phyloP scores from a whole-genome alignment of 2,888 invertebrate species.

The Anagyrus pseudococci region DNA sequence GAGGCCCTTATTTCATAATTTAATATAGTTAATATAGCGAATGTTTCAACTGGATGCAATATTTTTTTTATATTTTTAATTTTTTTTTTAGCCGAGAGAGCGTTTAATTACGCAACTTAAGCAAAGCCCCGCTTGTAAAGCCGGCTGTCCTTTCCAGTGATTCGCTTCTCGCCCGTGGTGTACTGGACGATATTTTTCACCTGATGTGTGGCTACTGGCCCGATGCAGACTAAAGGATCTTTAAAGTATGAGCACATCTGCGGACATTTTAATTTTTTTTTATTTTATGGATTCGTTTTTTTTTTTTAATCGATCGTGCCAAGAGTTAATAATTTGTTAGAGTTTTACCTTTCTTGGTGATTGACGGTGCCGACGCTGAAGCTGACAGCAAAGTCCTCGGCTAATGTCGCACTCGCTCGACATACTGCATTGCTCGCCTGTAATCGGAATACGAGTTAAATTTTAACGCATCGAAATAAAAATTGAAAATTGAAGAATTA shows the following conservation, averaged over 20 bases:
- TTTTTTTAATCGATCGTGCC: too few relatives aligned
- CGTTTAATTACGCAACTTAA: conserved; percentile 19
- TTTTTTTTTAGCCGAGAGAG: too few relatives aligned
- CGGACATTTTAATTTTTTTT: conserved; percentile 32
- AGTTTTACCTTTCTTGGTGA: conserved; percentile 77
- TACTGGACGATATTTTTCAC: conserved; percentile 75
- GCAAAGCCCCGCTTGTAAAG: conserved; percentile 50
- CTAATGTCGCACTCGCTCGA: conserved; percentile 87
- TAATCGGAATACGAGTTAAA: background rate
- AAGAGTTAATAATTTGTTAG: too few relatives aligned
- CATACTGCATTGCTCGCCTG: conserved; percentile 80
- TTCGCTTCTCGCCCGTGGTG: conserved; percentile 82
- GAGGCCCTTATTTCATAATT: too few relatives aligned
- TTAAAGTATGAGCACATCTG: conserved; percentile 92
- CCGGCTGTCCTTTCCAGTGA: conserved; percentile 66
- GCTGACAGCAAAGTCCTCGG: conserved; percentile 85
- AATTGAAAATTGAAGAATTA: conserved; percentile 1
- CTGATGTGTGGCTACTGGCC: conserved; percentile 82
- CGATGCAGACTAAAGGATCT: conserved; percentile 86
- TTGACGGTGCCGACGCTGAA: conserved; percentile 85
- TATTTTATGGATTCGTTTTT: background rate
- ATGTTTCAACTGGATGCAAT: too few relatives aligned
- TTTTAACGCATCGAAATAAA: conserved; percentile 25
- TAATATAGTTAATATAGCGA: too few relatives aligned
- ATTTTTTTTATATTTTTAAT: too few relatives aligned